Base-by-base conservation (phyloP, 1,140 invertebrate genomes). In the Lasioglossum baleicum region DNA sequence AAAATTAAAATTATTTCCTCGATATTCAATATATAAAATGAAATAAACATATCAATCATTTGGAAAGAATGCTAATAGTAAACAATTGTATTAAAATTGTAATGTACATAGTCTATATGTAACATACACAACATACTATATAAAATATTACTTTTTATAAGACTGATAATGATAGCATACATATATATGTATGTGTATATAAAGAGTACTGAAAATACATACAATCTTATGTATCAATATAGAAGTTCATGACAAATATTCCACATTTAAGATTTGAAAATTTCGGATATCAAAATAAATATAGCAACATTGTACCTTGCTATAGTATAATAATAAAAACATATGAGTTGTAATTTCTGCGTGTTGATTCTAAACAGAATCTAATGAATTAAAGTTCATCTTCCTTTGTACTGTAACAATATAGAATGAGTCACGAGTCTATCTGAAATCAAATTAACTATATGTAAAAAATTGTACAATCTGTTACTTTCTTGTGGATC, bases 401-500 rank as follows among this genome's bases (percentile, higher is more conserved):
- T 56, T 56, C 51, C n/a, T n/a, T 58, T n/a, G 56, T 6, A 58
- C n/a, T 58, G 53, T 56, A n/a, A 58, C n/a, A 58, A 13, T 71
- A n/a, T 31, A 22, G 68, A 64, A 66, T 42, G 67, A 63, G 17
- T 53, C 64, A 68, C 8, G 61, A 20, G 31, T 73, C 56, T 66
- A 65, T 35, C 42, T 65, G 53, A n/a, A 68, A 75, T 81, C 69
- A 76, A 85, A 75, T 60, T 70, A 67, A 31, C 48, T 40, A 81
- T 40, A 81, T 72, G 31, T 82, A 60, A 72, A 80, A 85, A 84
- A 65, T 51, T 82, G 72, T 61, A 69, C 10, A 70, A 86, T 80
- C 26, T 82, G 81, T 86, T 89, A 90, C 75, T 92, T 92, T 85
- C 89, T 91, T 56, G 73, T 61, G 11, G 88, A 87, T 60, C 91